Conservation (phyloP, 2,797 vertebrate genomes). For the Lerista edwardsae region DNA sequence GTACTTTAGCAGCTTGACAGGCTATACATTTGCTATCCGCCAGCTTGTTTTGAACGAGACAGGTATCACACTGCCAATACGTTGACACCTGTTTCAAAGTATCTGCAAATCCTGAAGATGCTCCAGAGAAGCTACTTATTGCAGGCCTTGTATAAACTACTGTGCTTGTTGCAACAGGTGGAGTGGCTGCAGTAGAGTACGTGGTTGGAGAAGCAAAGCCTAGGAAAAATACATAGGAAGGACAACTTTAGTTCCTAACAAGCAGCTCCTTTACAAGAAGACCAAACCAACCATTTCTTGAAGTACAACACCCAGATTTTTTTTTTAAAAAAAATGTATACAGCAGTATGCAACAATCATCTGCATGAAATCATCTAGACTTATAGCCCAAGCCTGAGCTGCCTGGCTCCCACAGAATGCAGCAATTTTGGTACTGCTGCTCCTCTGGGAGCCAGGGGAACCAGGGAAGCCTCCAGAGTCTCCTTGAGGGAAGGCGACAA, state of each 20-base stretch:
- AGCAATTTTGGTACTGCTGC: no score
- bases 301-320: not conserved
- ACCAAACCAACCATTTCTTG: constrained; percentile 27
- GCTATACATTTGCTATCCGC: constrained; percentile 84
- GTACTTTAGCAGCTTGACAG: constrained; percentile 78
- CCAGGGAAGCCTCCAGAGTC: no score
- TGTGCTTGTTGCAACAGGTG: constrained; percentile 65
- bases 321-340: not conserved
- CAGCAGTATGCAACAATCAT: not conserved
- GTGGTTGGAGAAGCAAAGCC: constrained; percentile 72
- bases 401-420: no score
- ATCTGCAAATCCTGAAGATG: constrained; percentile 76
- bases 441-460: no score
- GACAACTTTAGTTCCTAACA: constrained; percentile 22
- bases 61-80: constrained; percentile 83
- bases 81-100: constrained; percentile 79
- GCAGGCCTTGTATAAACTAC: constrained; percentile 77
- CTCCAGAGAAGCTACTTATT: constrained; percentile 78
- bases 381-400: no score
- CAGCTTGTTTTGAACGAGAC: constrained; percentile 84
- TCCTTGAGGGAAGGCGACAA: no score
- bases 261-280: constrained; percentile 33
- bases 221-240: constrained; percentile 36
- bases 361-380: not conserved
- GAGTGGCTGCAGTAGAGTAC: constrained; percentile 56